Evolutionary conservation across 2,113 vertebrate species (phyloP).

Genomic region (Leucopsar rothschildi): DNA sequence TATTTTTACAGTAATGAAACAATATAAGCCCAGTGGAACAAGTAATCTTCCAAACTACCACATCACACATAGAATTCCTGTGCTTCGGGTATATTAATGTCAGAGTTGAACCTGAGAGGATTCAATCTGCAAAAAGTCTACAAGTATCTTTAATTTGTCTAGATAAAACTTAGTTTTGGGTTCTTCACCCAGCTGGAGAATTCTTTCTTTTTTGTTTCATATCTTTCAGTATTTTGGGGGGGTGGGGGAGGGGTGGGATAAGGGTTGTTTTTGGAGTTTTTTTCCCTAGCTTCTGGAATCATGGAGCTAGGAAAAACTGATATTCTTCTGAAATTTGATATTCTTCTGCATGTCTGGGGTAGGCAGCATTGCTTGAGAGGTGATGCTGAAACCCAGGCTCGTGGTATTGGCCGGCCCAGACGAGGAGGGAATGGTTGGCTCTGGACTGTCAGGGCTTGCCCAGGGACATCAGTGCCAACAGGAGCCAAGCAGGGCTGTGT

Average conservation of each 20-base stretch:
- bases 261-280: background rate
- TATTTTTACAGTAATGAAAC: background rate
- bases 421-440: background rate
- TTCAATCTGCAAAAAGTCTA: background rate
- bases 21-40: background rate
- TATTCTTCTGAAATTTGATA: no score
- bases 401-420: accelerated
- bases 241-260: accelerated
- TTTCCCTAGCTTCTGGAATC: background rate
- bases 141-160: background rate
- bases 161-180: background rate
- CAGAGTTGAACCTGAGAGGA: background rate
- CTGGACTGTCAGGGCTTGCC: background rate
- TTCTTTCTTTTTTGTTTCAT: background rate
- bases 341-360: background rate
- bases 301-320: no score
- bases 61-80: background rate
- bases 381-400: background rate
- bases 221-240: accelerated
- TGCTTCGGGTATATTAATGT: background rate
- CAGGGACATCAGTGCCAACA: background rate
- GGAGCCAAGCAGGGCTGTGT: background rate
- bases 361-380: background rate
- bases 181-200: background rate
- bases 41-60: background rate